phyloP scores from a whole-genome alignment of 2,888 invertebrate species.

The Aphodius sticticus region DNA sequence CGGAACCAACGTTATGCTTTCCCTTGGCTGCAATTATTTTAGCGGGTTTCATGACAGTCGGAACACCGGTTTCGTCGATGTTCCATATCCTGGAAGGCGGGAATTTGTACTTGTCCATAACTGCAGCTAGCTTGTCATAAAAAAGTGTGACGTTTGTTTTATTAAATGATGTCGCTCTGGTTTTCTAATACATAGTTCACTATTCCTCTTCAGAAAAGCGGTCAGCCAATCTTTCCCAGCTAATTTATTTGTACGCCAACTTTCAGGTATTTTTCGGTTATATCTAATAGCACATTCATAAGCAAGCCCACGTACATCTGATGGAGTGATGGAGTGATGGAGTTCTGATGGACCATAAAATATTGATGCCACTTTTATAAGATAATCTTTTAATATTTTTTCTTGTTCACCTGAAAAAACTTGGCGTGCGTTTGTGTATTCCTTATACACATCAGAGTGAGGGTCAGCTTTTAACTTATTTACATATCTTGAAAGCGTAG shows the following conservation, averaged over 20 bases:
- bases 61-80: neutral
- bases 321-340: neutral
- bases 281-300: neutral
- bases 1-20: neutral
- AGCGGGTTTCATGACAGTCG: neutral
- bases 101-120: no score
- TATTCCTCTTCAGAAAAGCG: neutral
- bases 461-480: no score
- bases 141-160: neutral
- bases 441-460: neutral
- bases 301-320: neutral
- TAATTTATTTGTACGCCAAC: neutral
- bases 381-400: neutral
- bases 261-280: neutral
- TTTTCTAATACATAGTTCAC: neutral
- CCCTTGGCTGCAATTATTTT: neutral
- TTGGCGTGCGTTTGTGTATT: neutral
- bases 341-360: neutral
- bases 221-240: neutral
- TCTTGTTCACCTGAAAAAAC: neutral
- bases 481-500: no score
- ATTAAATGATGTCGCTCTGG: slow-evolving; percentile 8
- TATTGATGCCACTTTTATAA: neutral
- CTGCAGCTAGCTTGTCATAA: neutral
- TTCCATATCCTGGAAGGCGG: neutral